Conservation (phyloP, 2,113 vertebrate species). For the Litocranius walleri region DNA sequence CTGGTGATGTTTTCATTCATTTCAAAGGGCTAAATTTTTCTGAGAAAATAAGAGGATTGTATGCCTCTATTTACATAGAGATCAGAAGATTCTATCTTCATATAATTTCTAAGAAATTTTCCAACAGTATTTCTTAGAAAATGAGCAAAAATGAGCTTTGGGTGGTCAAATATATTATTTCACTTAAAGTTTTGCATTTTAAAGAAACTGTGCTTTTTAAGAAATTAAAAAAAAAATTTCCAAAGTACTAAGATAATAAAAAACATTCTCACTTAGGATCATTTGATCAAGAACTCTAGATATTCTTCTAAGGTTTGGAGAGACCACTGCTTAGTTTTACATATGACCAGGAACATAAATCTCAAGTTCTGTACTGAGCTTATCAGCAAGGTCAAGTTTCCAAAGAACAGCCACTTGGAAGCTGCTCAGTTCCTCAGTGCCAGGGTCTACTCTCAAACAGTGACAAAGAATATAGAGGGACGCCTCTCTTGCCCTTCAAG, state of each 20-base stretch:
- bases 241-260: not conserved
- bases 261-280: not conserved
- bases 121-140: not conserved
- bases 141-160: not conserved
- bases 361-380: not conserved
- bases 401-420: not conserved
- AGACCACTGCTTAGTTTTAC: not conserved
- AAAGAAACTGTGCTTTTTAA: not conserved
- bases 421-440: not conserved
- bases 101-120: not conserved
- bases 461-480: not conserved
- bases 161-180: not conserved
- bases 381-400: not conserved
- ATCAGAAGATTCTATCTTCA: not conserved
- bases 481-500: not conserved
- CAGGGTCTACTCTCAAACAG: not conserved
- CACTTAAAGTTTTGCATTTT: not conserved
- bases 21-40: not conserved
- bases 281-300: not conserved
- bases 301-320: not conserved
- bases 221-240: not conserved
- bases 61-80: not conserved
- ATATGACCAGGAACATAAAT: not conserved
- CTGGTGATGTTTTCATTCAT: not conserved
- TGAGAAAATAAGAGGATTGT: conserved; percentile 12